Base-by-base conservation (phyloP, 2,113 vertebrate genomes). In the Oryzias curvinotus region DNA sequence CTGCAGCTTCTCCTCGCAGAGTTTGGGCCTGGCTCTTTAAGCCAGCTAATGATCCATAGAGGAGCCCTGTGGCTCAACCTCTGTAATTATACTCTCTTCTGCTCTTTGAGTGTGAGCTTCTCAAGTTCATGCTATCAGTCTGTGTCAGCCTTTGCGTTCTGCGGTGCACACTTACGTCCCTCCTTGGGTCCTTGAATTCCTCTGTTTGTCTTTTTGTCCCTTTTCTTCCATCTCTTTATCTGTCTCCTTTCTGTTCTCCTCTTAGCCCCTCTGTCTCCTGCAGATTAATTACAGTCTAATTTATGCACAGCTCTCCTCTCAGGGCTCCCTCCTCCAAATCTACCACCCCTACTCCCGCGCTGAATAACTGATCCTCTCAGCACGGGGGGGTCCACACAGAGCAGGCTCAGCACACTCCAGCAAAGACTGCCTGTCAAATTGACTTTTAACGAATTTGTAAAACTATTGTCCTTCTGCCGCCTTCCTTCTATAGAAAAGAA, bases 1-100 rank as follows among this genome's bases (percentile, higher is more conserved):
- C 66, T 59, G 67, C 61, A 1, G 51, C 51, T 43, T 68, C 49
- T 73, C 42, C 57, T 55, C 65, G n/a, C 65, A 55, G 74, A 10
- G 66, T 57, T 10, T 12, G 26, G 52, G 56, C 30, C 13, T 51
- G 77, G 71, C 78, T 86, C 73, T 86, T 84, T 84, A 82, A 71
- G 79, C 76, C 21, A 71, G 45, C 81, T 82, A 86, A 86, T 84
- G 85, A 86, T 82, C 85, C 79, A 57, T 64, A 14, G 68, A 80
- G 71, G 49, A 82, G 79, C 77, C 82, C 79, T 15, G 82, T 74
- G 68, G 82, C 77, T 76, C 79, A 80, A 61, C 79, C 77, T 78
- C 82, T 78, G 81, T 82, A 80, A 86, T 86, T 86, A 86, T 59
- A 75, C 69, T 69, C 80, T 73, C 56, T 36, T 73, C 57, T 46